A percentile compares a stretch with the other conserved stretches of the same genome.
Conservation (phyloP, 2,888 invertebrate genomes). For the Piscicola geometra region DNA sequence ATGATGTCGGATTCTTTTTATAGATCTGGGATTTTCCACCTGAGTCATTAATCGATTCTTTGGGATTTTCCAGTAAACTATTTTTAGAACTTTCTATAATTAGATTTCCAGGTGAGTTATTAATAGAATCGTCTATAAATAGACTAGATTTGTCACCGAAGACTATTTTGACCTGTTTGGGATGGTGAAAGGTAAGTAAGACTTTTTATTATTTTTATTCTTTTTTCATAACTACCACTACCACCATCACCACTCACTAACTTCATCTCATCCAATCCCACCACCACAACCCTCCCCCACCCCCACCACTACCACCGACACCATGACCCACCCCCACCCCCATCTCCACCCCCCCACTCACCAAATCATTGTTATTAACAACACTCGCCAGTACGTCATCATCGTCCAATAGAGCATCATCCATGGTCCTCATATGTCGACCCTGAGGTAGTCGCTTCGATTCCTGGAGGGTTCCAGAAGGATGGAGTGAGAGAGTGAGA, state of each 20-base stretch:
- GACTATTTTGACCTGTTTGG: too few species aligned
- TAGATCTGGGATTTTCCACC: background rate
- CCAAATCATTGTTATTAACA: slow-evolving; percentile 14
- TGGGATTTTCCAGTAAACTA: background rate
- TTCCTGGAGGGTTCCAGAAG: background rate
- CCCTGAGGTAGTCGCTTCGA: background rate
- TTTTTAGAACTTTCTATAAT: background rate
- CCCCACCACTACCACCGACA: too few species aligned
- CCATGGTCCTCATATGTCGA: slow-evolving; percentile 19
- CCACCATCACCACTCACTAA: too few species aligned
- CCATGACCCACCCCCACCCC: too few species aligned
- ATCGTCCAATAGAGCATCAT: slow-evolving; percentile 22
- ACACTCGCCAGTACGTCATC: slow-evolving; percentile 19
- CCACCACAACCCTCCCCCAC: too few species aligned
- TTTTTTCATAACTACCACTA: too few species aligned
- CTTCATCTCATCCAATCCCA: too few species aligned
- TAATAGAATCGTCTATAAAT: too few species aligned
- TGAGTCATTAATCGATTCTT: background rate
- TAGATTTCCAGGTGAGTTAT: background rate
- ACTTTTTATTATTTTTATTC: too few species aligned
- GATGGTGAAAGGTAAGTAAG: too few species aligned
- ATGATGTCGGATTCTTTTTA: slow-evolving; percentile 10
- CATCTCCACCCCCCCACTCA: background rate
- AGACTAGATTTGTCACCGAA: too few species aligned
- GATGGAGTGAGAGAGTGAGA: too few species aligned